Evolutionary conservation across 2,797 vertebrate species (phyloP), one percentile per base, ranked within the genome.

Genomic region (Enteromius argenteus): DNA sequence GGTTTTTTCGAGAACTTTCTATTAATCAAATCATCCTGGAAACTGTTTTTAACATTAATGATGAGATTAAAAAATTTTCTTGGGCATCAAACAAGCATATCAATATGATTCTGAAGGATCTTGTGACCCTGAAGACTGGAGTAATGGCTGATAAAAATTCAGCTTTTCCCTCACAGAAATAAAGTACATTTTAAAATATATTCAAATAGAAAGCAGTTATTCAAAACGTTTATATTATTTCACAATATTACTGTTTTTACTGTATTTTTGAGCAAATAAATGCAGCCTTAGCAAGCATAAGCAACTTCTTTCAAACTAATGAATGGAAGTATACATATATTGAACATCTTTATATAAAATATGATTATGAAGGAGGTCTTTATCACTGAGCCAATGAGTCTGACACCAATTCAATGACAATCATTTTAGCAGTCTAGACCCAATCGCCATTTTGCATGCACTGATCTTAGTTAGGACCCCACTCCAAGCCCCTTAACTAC

Each of bases 401-500:
- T 60, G 17, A 44, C 11, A 71, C 4, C 2, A 64, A 64, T 30
- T 14, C 2, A 21, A 66, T 79, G 39, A 27, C 11, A 82, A 64
- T 51, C 1, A 19, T 56, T 80, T 67, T 46, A 64, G 9, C 17
- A 13, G 44, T 53, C 64, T 51, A 79, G 62, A 51, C 0, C 21
- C 62, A 68, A 37, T 37, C 60, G 46, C 35, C 17, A 6, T 14
- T 64, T n/a, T 51, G 46, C 77, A 78, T 78, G 60, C 30, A 67
- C 78, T 17, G 21, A 27, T 35, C 64, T 68, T 62, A 32, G 27
- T 49, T n/a, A 49, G 19, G 30, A 49, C 42, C 42, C 62, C 9
- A 11, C 46, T 19, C 21, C 32, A 27, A 46, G 32, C 17, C 30
- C 17, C 42, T 62, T 10, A 73, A 73, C 37, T 32, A 73, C 2